Evolutionary conservation across 2,113 vertebrate genomes (phyloP).

Genomic region (Bettongia penicillata): DNA sequence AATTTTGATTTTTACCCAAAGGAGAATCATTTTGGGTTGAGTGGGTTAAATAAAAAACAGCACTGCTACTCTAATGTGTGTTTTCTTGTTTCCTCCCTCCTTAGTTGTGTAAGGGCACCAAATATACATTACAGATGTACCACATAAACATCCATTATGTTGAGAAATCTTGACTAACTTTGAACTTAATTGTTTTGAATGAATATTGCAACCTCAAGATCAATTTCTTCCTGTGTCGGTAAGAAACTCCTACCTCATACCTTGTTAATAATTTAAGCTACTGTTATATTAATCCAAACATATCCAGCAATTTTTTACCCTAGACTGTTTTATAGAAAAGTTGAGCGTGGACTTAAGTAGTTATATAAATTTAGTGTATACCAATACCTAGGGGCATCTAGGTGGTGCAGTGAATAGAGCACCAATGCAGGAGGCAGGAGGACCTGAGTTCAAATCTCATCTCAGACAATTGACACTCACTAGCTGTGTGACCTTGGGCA

Average conservation of each 20-base stretch:
- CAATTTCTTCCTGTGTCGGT: not conserved
- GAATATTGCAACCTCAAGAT: slow-evolving; percentile 3
- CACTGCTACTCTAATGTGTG: not conserved
- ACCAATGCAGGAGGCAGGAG: too few species aligned
- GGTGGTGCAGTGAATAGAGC: too few species aligned
- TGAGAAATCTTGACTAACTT: not conserved
- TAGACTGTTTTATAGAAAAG: not conserved
- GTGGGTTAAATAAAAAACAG: slow-evolving; percentile 11
- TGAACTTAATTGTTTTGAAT: slow-evolving; percentile 22
- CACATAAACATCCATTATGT: not conserved
- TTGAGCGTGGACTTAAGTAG: not conserved
- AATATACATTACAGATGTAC: not conserved
- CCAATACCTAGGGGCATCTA: not conserved
- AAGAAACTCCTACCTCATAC: not conserved
- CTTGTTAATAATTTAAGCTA: not conserved
- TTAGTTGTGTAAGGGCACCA: not conserved
- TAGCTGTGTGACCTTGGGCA: too few species aligned
- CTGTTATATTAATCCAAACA: not conserved
- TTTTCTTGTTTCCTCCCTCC: slow-evolving; percentile 1
- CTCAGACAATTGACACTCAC: too few species aligned
- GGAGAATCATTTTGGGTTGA: not conserved
- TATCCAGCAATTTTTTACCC: not conserved
- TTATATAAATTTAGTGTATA: not conserved
- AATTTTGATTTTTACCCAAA: slow-evolving; percentile 26
- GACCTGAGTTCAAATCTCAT: too few species aligned